Evolutionary conservation across 2,113 vertebrate species (phyloP).

Genomic region (Tetrao urogallus): DNA sequence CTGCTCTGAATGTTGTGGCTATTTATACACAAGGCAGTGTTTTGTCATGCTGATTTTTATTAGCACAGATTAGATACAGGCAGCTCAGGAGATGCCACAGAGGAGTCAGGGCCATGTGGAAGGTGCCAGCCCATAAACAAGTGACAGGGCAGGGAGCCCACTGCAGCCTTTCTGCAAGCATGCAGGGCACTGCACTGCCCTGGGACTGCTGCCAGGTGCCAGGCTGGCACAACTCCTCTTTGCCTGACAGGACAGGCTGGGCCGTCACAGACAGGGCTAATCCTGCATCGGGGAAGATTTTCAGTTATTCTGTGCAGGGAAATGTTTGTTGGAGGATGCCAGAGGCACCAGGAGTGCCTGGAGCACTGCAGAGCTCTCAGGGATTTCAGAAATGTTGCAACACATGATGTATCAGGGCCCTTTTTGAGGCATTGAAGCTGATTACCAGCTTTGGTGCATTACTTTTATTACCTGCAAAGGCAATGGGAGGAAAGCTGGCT

Average conservation of each 20-base stretch:
- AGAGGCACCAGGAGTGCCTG: background rate
- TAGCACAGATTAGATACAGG: background rate
- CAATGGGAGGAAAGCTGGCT: background rate
- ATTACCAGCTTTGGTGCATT: background rate
- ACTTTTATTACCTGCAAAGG: background rate
- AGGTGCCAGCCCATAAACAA: background rate
- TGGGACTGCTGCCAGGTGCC: background rate
- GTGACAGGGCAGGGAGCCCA: background rate
- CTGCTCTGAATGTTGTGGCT: background rate
- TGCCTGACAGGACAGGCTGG: background rate
- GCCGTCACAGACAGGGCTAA: background rate
- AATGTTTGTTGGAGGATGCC: background rate
- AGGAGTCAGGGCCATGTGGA: conserved; percentile 5
- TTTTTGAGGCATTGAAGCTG: background rate
- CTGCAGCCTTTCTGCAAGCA: background rate
- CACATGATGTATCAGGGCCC: accelerated
- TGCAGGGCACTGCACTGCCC: accelerated
- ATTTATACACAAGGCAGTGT: background rate
- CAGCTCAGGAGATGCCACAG: conserved; percentile 3
- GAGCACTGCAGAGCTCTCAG: background rate
- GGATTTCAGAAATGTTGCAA: background rate
- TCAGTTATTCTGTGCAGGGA: background rate
- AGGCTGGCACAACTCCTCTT: background rate
- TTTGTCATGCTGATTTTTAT: conserved; percentile 68
- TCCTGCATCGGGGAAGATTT: background rate